Evolutionary conservation across 37 sponge, comb jelly and placozoan genomes (phyloP).

Genomic region (Bolinopsis microptera): DNA sequence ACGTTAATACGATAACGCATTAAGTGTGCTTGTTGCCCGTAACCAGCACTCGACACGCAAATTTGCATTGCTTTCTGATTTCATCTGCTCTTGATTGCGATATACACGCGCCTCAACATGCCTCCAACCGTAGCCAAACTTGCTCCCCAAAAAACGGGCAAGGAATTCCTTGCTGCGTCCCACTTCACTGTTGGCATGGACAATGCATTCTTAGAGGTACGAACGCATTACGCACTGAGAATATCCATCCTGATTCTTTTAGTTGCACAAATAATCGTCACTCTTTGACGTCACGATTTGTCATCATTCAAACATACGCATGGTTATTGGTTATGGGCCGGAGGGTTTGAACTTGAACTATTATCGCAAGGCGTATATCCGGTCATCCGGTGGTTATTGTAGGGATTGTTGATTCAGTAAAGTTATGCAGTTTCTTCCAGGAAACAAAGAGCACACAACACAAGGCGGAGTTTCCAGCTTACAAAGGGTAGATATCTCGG

Average conservation of each 20-base stretch:
- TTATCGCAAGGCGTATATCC: too few relatives aligned
- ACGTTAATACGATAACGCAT: not conserved
- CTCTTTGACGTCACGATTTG: too few relatives aligned
- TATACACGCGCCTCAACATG: not conserved
- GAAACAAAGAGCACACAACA: conserved; percentile 1
- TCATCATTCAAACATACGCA: too few relatives aligned
- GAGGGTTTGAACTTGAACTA: too few relatives aligned
- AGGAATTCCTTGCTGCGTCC: conserved; percentile 34
- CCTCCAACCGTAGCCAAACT: not conserved
- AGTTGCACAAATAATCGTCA: too few relatives aligned
- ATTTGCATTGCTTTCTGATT: not conserved
- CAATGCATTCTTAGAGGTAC: conserved; percentile 1
- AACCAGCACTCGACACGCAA: not conserved
- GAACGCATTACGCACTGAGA: not conserved
- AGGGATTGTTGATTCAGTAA: too few relatives aligned
- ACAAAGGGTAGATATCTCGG: too few relatives aligned
- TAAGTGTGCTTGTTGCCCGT: not conserved
- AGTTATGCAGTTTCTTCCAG: too few relatives aligned
- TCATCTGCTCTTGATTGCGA: too few relatives aligned
- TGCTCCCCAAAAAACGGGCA: conserved; percentile 36
- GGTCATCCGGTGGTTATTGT: too few relatives aligned
- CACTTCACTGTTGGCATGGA: conserved; percentile 37
- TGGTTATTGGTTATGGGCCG: too few relatives aligned
- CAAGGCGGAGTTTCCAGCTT: not conserved
- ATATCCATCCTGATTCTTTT: too few relatives aligned